These are phyloP conservation scores for Pheucticus melanocephalus DNA, from an alignment of 2,113 vertebrate species.

Conservation along the genomic window DNA sequence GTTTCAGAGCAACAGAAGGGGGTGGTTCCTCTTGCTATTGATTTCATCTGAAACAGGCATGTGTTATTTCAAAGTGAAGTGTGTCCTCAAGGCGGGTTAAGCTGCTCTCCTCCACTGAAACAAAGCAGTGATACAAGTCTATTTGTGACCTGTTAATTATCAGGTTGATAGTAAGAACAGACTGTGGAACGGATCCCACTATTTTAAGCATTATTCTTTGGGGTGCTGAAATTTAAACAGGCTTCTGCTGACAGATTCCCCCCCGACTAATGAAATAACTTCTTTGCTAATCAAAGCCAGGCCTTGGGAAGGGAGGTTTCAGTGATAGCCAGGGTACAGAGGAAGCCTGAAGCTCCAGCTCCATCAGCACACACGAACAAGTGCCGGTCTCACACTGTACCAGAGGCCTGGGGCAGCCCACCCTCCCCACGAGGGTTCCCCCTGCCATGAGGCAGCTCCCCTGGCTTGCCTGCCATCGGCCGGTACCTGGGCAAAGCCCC, in stretches of 20 bases:
- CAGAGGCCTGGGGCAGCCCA: background rate
- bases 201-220: constrained; percentile 50
- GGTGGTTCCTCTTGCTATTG: background rate
- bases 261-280: constrained; percentile 24
- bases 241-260: constrained; percentile 45
- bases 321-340: background rate
- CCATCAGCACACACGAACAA: accelerated
- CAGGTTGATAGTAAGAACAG: constrained; percentile 38
- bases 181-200: background rate
- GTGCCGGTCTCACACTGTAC: accelerated
- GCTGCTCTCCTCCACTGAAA: background rate
- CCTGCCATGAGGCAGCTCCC: no score
- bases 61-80: background rate
- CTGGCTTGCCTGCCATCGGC: background rate
- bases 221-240: constrained; percentile 58
- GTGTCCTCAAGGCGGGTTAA: background rate
- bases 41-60: background rate
- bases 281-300: constrained; percentile 52
- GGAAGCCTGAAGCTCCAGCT: background rate
- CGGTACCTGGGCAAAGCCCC: background rate
- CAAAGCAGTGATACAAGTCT: background rate
- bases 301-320: background rate
- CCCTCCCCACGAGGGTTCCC: accelerated
- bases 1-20: background rate
- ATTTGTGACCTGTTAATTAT: constrained; percentile 27